phyloP scores from a whole-genome alignment of 2,113 vertebrate species.

The Dromiciops gliroides region DNA sequence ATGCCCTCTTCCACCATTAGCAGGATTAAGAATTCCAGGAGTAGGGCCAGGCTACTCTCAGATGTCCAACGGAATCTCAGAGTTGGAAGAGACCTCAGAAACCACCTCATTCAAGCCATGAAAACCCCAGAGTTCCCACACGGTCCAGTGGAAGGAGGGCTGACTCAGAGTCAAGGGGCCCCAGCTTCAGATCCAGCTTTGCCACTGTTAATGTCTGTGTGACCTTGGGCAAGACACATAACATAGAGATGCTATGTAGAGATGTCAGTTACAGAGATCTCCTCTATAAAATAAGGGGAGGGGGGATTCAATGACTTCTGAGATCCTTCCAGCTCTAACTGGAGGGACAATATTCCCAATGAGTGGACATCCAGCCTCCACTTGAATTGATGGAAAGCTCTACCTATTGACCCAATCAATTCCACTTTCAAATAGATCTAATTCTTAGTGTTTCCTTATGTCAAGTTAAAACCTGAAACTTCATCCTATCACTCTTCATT shows the following conservation, averaged over 20 bases:
- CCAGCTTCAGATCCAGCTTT: not conserved
- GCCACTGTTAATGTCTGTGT: not conserved
- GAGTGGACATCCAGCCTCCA: not conserved
- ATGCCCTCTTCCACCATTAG: not conserved
- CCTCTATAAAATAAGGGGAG: not conserved
- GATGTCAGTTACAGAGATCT: too few relatives aligned
- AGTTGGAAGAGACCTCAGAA: not conserved
- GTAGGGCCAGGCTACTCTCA: not conserved
- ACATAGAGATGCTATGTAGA: too few relatives aligned
- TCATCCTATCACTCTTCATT: not conserved
- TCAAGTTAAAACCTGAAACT: not conserved
- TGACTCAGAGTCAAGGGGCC: not conserved
- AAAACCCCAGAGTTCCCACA: not conserved
- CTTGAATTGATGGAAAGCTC: not conserved
- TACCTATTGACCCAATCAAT: not conserved
- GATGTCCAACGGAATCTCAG: not conserved
- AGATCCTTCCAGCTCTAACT: not conserved
- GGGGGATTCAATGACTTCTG: not conserved
- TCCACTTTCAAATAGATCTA: not conserved
- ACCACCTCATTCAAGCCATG: not conserved
- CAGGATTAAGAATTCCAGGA: not conserved
- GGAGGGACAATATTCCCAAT: too few relatives aligned
- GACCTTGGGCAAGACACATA: not conserved
- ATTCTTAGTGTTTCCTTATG: not conserved
- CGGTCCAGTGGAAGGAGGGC: not conserved